These are phyloP conservation scores for Caradrina kadenii DNA, from an alignment of 2,888 invertebrate genomes.

Conservation along the genomic window DNA sequence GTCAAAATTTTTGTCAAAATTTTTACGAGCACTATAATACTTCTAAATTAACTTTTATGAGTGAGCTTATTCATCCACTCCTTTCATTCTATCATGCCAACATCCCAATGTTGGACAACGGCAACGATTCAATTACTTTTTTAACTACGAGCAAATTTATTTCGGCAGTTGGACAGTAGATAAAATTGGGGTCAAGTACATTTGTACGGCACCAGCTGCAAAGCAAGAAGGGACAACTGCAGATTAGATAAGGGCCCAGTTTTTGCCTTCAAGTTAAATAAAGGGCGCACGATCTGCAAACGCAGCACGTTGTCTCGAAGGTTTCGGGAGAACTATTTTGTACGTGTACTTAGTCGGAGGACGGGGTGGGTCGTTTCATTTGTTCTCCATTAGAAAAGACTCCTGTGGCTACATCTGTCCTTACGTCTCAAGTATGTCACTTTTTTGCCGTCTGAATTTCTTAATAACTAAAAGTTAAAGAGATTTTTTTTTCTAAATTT, in stretches of 20 bases:
- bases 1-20: conserved; percentile 13
- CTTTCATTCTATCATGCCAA: conserved; percentile 25
- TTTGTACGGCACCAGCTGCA: conserved; percentile 53
- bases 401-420: conserved; percentile 14
- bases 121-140: conserved; percentile 31
- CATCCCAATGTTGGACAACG: conserved; percentile 42
- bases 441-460: conserved; percentile 6
- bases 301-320: conserved; percentile 50
- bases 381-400: conserved; percentile 6
- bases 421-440: conserved; percentile 1
- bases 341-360: conserved; percentile 36
- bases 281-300: conserved; percentile 66
- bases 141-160: conserved; percentile 40
- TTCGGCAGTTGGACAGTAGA: conserved; percentile 31
- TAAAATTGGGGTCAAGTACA: conserved; percentile 54
- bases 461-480: conserved; percentile 1
- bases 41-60: conserved; percentile 24
- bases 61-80: conserved; percentile 10
- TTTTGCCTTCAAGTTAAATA: conserved; percentile 71
- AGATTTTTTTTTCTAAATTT: not conserved
- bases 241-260: conserved; percentile 66
- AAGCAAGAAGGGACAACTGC: conserved; percentile 60
- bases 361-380: conserved; percentile 9
- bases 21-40: not conserved
- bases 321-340: conserved; percentile 46